Base-by-base conservation (phyloP, 2,113 vertebrate genomes). In the Cryptomyrus ogoouensis region DNA sequence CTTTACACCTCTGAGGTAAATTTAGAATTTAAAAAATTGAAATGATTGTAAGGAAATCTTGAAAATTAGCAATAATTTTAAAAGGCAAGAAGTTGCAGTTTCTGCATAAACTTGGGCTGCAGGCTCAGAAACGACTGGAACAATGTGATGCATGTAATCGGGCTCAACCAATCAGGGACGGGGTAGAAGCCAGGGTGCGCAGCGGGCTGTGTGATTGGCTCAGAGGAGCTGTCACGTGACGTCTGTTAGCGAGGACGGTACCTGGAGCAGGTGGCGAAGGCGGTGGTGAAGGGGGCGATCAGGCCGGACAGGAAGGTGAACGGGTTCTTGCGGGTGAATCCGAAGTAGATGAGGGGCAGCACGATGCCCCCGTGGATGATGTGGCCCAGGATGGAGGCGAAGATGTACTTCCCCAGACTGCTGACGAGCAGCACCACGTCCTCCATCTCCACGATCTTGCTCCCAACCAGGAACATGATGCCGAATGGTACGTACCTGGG, bases 371-470 rank as follows among this genome's bases (percentile, higher is more conserved):
- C 98, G 0, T 99, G 98, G 91, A 99, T 99, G 44, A 98, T 3
- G 89, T 99, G 98, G n/a, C 98, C 98, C 94, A 99, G 91, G 92
- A 99, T 97, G 0, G 98, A 99, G 3, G 98, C 98, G 0, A 99
- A 96, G 90, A 99, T 99, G 85, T 99, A 99, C 93, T 99, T 99
- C 90, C 98, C 98, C 89, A 99, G 94, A 90, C 97, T 98, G 87
- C 98, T 97, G 94, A 99, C 98, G 91, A 99, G 93, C 86, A 96
- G 92, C 31, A 98, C 70, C 56, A 99, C 95, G 91, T 99, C 96
- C 91, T 98, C 98, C 98, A 99, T 99, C 94, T 99, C 98, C 83
- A 99, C 97, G 70, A 99, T 99, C 96, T 99, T 99, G 95, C 98
- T 99, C 91, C 97, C 98, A 88, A 99, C 97, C 89, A 99, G 97